Evolutionary conservation across 2,888 invertebrate genomes (phyloP), one percentile per base, ranked within the genome.

Genomic region (Thereva nobilitata): DNA sequence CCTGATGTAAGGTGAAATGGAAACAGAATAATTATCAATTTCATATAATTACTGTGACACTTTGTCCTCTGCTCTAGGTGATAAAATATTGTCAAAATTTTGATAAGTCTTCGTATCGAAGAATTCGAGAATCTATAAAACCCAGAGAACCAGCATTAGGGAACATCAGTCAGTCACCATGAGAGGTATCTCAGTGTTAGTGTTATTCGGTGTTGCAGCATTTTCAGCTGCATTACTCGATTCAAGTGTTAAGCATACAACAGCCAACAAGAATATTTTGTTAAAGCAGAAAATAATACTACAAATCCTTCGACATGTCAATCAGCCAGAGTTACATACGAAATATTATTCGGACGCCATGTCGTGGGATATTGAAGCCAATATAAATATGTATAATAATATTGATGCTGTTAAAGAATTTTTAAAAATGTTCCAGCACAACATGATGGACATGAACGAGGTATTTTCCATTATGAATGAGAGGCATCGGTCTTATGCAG

Each of bases 401-500:
- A 55, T 61, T 34, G 63, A 66, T 6, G 67, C 67, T 9, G 54
- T 69, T 6, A 44, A 57, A 34, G 69, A 69, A 45, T 69, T 69
- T 10, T 23, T 69, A 1, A 65, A 63, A 10, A 57, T 45, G 34
- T 63, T 56, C 23, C 47, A 66, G 35, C 42, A 42, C 8, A 54
- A 56, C 4, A 40, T 67, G n/a, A 45, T 71, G 41, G 40, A 63
- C 9, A 66, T 57, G 52, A 50, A 68, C 34, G 70, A 68, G 47
- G 47, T 71, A 3, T 71, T 71, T 66, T 56, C 65, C 10, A 56
- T 70, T n/a, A 45, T 64, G 38, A 64, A 70, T n/a, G 23, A 67
- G 4, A 10, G 68, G 34, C 71, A 71, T 64, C 67, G 67, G 7
- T 45, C 69, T 6, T 69, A 56, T 49, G 86, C 85, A 5, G 76